phyloP scores from a whole-genome alignment of 2,113 vertebrate genomes.

The Etia nguti region DNA sequence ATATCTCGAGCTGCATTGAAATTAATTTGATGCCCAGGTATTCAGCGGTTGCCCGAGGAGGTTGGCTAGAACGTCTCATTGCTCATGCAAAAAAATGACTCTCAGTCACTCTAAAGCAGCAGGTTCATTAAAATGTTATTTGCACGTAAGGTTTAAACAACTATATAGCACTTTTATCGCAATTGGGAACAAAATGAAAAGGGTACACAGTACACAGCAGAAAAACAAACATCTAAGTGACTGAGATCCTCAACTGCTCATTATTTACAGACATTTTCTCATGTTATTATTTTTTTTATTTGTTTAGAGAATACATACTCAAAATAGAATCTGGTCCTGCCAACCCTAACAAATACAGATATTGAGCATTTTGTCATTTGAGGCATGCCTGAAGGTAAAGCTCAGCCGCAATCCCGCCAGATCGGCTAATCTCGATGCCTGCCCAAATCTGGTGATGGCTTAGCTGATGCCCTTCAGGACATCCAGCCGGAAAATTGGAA shows the following conservation, averaged over 20 bases:
- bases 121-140: constrained; percentile 19
- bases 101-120: neutral
- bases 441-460: neutral
- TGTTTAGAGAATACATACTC: neutral
- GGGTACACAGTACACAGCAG: neutral
- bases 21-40: neutral
- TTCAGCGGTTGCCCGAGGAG: neutral
- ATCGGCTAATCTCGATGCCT: neutral
- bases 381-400: neutral
- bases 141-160: neutral
- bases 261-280: neutral
- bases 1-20: neutral
- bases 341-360: neutral
- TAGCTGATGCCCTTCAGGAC: neutral
- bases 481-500: neutral
- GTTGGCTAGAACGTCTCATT: neutral
- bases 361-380: neutral
- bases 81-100: constrained; percentile 9
- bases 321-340: neutral
- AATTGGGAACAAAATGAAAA: neutral
- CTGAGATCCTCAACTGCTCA: neutral
- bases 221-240: neutral
- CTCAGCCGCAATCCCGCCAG: neutral
- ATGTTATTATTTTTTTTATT: neutral
- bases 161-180: neutral